phyloP scores from a whole-genome alignment of 2,888 invertebrate species.

The Microplitis deprimator region DNA sequence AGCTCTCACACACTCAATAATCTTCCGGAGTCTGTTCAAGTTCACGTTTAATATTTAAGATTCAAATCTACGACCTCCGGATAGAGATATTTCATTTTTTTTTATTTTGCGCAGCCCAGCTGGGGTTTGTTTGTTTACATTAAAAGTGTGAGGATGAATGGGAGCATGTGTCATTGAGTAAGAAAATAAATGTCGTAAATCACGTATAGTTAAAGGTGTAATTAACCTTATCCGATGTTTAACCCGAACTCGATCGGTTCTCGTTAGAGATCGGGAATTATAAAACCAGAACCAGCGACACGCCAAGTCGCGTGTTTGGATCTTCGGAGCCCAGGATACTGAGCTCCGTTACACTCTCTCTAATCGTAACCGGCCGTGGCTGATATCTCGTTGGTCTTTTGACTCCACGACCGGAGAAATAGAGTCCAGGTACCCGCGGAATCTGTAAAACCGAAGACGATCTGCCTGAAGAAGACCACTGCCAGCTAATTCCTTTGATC shows the following conservation, averaged over 20 bases:
- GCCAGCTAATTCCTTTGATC: background rate
- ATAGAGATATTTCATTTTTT: background rate
- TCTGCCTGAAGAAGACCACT: background rate
- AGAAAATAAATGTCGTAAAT: constrained; percentile 34
- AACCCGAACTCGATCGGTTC: constrained; percentile 44
- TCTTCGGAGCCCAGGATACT: constrained; percentile 7
- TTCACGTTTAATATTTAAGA: constrained; percentile 20
- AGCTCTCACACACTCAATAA: constrained; percentile 29
- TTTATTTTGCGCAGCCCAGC: too few species aligned
- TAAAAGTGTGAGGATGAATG: background rate
- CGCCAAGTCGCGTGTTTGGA: constrained; percentile 53
- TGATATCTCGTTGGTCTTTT: constrained; percentile 3
- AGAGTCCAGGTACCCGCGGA: background rate
- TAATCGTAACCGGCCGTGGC: constrained; percentile 42
- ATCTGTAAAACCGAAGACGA: background rate
- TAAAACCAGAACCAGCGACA: constrained; percentile 42
- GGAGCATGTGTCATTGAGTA: background rate
- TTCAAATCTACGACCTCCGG: background rate
- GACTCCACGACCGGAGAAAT: background rate
- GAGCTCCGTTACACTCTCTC: constrained; percentile 44
- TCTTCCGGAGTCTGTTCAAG: constrained; percentile 10
- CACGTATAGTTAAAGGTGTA: constrained; percentile 36
- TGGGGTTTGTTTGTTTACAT: too few species aligned
- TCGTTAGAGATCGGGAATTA: constrained; percentile 51
- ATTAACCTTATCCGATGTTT: constrained; percentile 38